These are phyloP conservation scores for Oryzias sinensis DNA, from an alignment of 2,797 vertebrate genomes.

Conservation along the genomic window DNA sequence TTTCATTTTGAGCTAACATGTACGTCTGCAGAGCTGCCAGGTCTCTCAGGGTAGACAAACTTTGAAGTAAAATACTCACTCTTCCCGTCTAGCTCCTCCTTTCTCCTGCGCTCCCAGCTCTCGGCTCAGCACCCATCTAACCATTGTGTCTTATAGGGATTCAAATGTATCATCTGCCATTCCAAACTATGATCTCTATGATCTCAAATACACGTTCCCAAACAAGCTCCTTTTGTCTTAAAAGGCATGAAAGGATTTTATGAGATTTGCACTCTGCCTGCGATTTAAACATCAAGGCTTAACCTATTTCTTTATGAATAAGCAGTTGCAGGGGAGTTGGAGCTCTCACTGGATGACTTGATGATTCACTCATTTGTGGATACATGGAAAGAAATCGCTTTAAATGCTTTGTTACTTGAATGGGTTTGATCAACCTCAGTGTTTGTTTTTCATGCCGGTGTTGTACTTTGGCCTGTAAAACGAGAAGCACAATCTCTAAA, in stretches of 20 bases:
- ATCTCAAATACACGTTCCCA: slow-evolving; percentile 64
- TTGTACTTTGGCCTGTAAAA: slow-evolving; percentile 19
- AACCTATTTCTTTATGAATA: slow-evolving; percentile 79
- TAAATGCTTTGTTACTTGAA: slow-evolving; percentile 35
- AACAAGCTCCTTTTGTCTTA: slow-evolving; percentile 71
- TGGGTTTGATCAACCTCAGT: slow-evolving; percentile 14
- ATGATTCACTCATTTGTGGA: slow-evolving; percentile 67
- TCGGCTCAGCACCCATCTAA: slow-evolving; percentile 29
- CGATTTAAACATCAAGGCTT: slow-evolving; percentile 79
- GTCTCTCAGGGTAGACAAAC: slow-evolving; percentile 35
- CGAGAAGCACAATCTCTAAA: slow-evolving; percentile 19
- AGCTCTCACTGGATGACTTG: slow-evolving; percentile 58
- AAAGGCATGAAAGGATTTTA: slow-evolving; percentile 72
- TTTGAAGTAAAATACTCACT: slow-evolving; percentile 43
- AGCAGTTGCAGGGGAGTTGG: slow-evolving; percentile 49
- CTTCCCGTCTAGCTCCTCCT: slow-evolving; percentile 12
- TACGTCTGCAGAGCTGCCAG: slow-evolving; percentile 30
- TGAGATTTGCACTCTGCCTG: slow-evolving; percentile 69
- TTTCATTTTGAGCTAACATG: slow-evolving; percentile 56
- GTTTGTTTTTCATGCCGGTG: slow-evolving; percentile 21
- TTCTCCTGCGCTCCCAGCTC: slow-evolving; percentile 18
- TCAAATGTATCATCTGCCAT: slow-evolving; percentile 47
- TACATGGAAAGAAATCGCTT: slow-evolving; percentile 40
- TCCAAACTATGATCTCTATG: slow-evolving; percentile 60
- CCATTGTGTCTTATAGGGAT: slow-evolving; percentile 35